Conservation (phyloP, 2,888 invertebrate genomes). For the Himalopsyche anomala region DNA sequence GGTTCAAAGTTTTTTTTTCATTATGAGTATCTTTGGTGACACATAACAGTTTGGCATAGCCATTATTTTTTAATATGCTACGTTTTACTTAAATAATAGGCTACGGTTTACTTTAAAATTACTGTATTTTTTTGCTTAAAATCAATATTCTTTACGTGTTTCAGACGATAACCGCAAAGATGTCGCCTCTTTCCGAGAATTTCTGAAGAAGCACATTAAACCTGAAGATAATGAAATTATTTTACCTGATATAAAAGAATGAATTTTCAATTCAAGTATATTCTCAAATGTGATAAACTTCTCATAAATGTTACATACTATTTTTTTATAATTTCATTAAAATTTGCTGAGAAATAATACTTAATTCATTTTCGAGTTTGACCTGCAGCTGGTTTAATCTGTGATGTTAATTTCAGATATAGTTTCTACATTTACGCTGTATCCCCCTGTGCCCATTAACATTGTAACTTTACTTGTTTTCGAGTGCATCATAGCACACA, state of each 20-base stretch:
- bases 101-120: no score
- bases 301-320: not conserved
- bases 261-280: not conserved
- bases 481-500: no score
- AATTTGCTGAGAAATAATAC: not conserved
- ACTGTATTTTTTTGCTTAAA: not conserved
- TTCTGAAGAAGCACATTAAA: conserved; percentile 56
- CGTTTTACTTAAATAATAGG: no score
- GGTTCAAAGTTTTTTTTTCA: no score
- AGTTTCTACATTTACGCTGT: no score
- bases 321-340: not conserved
- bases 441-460: no score
- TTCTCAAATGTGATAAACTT: not conserved
- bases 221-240: conserved; percentile 51
- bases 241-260: conserved; percentile 23
- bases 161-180: conserved; percentile 54
- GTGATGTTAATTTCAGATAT: no score
- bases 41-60: no score
- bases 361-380: not conserved
- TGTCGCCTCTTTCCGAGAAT: conserved; percentile 49
- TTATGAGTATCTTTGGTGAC: no score
- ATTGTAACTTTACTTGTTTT: no score
- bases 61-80: no score
- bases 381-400: no score
- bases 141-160: not conserved